A percentile compares a stretch with the other conserved stretches of the same genome.
These are phyloP conservation scores for Channa striata DNA, from an alignment of 2,797 vertebrate genomes.

Conservation along the genomic window DNA sequence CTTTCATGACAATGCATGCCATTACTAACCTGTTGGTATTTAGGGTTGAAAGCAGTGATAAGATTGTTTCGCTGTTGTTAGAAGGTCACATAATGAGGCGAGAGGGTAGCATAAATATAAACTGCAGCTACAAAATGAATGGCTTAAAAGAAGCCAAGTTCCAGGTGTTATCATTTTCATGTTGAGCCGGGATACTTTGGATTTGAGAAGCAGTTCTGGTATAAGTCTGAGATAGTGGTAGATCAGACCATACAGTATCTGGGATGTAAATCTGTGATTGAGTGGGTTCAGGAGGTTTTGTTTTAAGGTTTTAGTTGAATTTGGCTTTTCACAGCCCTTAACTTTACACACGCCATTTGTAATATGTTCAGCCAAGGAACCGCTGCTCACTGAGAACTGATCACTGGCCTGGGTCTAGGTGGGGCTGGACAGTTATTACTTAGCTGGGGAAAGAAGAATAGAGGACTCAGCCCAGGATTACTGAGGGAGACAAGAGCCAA, in stretches of 20 bases:
- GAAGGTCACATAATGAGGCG: background rate
- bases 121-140: background rate
- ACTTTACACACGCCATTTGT: conserved; percentile 26
- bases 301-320: conserved; percentile 21
- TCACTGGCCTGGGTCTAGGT: conserved; percentile 7
- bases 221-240: background rate
- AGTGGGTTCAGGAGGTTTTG: background rate
- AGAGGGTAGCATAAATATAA: background rate
- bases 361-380: conserved; percentile 4
- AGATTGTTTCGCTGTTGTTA: background rate
- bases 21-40: background rate
- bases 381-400: conserved; percentile 12
- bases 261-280: conserved; percentile 9
- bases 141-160: background rate
- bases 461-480: background rate
- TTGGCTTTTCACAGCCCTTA: background rate
- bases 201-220: background rate
- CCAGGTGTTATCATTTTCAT: background rate
- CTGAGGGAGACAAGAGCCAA: conserved; percentile 12
- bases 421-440: conserved; percentile 14
- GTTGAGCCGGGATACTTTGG: background rate
- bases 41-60: background rate
- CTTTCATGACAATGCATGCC: background rate
- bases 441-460: conserved; percentile 13
- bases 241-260: background rate